Evolutionary conservation across 2,888 invertebrate genomes (phyloP).

Genomic region (Gisinianus flammeolus): DNA sequence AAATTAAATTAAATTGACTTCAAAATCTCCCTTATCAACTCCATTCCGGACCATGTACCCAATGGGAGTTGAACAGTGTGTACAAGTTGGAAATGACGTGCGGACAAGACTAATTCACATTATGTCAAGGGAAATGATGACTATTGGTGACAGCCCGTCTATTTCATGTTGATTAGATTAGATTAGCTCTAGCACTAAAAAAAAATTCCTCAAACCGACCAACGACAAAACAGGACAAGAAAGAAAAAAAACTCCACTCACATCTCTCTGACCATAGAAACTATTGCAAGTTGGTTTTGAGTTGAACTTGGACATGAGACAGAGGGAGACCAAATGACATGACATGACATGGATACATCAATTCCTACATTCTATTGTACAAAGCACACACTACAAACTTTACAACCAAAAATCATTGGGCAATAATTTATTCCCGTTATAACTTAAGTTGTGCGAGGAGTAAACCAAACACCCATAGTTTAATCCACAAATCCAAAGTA

Average conservation of each 20-base stretch:
- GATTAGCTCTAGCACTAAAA: not conserved
- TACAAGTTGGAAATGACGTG: conserved; percentile 23
- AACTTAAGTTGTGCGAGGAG: no score
- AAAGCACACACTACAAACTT: not conserved
- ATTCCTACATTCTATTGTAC: not conserved
- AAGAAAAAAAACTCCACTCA: not conserved
- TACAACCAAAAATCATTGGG: not conserved
- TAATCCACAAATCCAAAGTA: no score
- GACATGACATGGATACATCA: conserved; percentile 35
- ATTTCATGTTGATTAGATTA: conserved; percentile 34
- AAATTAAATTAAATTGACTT: conserved; percentile 11
- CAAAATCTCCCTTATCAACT: not conserved
- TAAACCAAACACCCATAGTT: no score
- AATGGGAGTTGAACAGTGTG: not conserved
- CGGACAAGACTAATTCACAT: conserved; percentile 28
- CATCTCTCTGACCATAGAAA: not conserved
- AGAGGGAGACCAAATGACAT: conserved; percentile 25
- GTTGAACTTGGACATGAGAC: not conserved
- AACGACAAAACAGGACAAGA: not conserved
- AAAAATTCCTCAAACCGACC: not conserved
- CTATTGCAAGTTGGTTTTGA: not conserved
- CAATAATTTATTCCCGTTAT: no score
- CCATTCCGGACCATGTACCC: not conserved
- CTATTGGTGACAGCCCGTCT: conserved; percentile 9
- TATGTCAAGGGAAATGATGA: conserved; percentile 14